These are phyloP conservation scores for Morus bassanus DNA, from an alignment of 2,797 vertebrate genomes.

Conservation along the genomic window DNA sequence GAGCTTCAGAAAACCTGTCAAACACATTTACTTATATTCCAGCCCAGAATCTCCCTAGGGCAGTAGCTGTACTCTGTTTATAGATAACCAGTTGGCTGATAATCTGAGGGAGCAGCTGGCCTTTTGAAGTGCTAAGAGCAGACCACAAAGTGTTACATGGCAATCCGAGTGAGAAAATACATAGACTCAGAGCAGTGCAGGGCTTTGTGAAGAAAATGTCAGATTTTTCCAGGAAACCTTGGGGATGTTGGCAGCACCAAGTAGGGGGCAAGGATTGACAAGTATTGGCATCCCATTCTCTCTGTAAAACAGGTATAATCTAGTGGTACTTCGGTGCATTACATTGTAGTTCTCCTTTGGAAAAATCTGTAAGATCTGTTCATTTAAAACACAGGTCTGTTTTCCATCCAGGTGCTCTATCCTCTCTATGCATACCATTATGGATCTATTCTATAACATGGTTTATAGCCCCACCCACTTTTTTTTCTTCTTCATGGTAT, in stretches of 20 bases:
- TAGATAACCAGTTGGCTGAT: conserved; percentile 8
- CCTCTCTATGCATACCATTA: background rate
- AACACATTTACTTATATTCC: background rate
- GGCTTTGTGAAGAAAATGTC: background rate
- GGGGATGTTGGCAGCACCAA: background rate
- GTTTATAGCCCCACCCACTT: background rate
- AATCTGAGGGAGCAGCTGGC: conserved; percentile 6
- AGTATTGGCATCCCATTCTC: background rate
- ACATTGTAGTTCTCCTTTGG: background rate
- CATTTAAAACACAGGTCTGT: background rate
- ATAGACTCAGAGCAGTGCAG: background rate
- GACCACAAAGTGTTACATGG: background rate
- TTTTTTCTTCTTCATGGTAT: background rate
- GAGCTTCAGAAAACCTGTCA: background rate
- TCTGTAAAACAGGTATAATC: background rate
- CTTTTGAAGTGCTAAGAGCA: conserved; percentile 20
- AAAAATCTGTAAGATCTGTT: background rate
- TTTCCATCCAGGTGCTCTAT: background rate
- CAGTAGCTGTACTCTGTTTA: background rate
- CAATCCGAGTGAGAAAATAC: background rate
- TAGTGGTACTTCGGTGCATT: background rate
- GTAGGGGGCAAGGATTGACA: background rate
- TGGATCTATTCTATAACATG: background rate
- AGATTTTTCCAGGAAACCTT: background rate
- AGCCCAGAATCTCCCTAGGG: background rate